Percentiles rank a stretch among this genome's conserved stretches.
Evolutionary conservation across 37 sponge, comb jelly and placozoan species (phyloP).

Genomic region (Agelas oroides): DNA sequence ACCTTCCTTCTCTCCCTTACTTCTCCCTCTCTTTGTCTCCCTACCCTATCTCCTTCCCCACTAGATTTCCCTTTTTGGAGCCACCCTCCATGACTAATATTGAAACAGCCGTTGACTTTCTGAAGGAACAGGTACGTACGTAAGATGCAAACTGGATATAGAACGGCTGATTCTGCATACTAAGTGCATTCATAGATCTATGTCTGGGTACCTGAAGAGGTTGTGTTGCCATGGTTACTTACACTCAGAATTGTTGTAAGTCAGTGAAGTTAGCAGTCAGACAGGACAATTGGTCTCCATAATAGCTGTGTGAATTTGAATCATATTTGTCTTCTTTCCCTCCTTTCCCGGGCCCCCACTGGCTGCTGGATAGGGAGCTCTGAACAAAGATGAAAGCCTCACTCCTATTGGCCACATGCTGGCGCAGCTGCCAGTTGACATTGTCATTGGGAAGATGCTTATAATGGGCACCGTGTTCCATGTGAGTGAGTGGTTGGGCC

Average conservation of each 20-base stretch:
- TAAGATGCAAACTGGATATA: background rate
- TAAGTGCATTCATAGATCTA: too few species aligned
- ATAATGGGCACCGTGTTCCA: slow-evolving; percentile 91
- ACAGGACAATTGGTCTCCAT: too few species aligned
- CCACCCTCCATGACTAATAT: slow-evolving; percentile 75
- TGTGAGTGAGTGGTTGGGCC: slow-evolving; percentile 47
- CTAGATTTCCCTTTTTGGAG: slow-evolving; percentile 87
- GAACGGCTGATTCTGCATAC: too few species aligned
- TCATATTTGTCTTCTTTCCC: background rate
- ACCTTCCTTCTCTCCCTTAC: too few species aligned
- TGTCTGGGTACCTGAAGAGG: too few species aligned
- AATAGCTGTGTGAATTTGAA: too few species aligned
- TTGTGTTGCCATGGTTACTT: too few species aligned
- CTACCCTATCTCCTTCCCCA: too few species aligned
- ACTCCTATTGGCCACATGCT: slow-evolving; percentile 90
- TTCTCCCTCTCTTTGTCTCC: too few species aligned
- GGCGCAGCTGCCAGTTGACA: slow-evolving; percentile 93
- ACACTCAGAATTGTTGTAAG: too few species aligned
- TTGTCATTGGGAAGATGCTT: slow-evolving; percentile 92
- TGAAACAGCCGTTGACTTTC: slow-evolving; percentile 68
- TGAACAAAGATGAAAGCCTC: slow-evolving; percentile 58
- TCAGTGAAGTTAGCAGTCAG: too few species aligned
- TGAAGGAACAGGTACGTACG: slow-evolving; percentile 82
- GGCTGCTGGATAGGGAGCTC: slow-evolving; percentile 75
- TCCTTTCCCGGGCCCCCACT: background rate